These are phyloP conservation scores for Labeo rohita DNA, from an alignment of 2,113 vertebrate species.

Conservation along the genomic window DNA sequence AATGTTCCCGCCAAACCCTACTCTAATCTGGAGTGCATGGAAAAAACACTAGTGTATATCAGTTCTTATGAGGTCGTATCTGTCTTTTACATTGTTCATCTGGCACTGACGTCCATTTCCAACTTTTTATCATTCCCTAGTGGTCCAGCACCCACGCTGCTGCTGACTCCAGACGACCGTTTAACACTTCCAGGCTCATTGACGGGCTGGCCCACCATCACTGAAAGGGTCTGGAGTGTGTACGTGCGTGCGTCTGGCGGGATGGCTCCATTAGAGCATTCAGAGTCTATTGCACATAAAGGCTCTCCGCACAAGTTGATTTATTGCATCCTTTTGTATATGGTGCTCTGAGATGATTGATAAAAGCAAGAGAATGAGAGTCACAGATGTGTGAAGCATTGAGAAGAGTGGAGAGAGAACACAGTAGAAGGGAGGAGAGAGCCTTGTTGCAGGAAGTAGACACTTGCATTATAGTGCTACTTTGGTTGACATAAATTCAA, in stretches of 20 bases:
- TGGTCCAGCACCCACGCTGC: slow-evolving; percentile 38
- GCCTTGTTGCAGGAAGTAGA: slow-evolving; percentile 16
- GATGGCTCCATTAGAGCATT: slow-evolving; percentile 37
- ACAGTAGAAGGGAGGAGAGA: background rate
- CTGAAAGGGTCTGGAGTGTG: slow-evolving; percentile 21
- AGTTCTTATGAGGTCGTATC: slow-evolving; percentile 40
- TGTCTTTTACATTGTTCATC: slow-evolving; percentile 52
- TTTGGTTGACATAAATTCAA: slow-evolving; percentile 28
- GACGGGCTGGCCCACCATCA: slow-evolving; percentile 51
- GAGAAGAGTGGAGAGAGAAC: background rate
- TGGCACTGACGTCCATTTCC: slow-evolving; percentile 30
- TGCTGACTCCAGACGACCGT: slow-evolving; percentile 35
- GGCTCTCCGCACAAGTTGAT: slow-evolving; percentile 42
- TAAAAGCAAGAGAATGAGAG: slow-evolving; percentile 46
- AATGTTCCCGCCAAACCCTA: background rate
- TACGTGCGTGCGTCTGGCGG: slow-evolving; percentile 11
- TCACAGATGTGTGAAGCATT: slow-evolving; percentile 46
- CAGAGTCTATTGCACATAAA: slow-evolving; percentile 42
- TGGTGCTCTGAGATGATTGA: slow-evolving; percentile 46
- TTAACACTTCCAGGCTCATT: slow-evolving; percentile 61
- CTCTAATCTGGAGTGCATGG: background rate
- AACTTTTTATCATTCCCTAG: slow-evolving; percentile 42
- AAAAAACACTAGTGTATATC: slow-evolving; percentile 26
- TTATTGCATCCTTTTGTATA: slow-evolving; percentile 50
- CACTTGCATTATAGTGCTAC: slow-evolving; percentile 19